Evolutionary conservation across 2,888 invertebrate species (phyloP), one percentile per base, ranked within the genome.

Genomic region (Drosophila putrida): DNA sequence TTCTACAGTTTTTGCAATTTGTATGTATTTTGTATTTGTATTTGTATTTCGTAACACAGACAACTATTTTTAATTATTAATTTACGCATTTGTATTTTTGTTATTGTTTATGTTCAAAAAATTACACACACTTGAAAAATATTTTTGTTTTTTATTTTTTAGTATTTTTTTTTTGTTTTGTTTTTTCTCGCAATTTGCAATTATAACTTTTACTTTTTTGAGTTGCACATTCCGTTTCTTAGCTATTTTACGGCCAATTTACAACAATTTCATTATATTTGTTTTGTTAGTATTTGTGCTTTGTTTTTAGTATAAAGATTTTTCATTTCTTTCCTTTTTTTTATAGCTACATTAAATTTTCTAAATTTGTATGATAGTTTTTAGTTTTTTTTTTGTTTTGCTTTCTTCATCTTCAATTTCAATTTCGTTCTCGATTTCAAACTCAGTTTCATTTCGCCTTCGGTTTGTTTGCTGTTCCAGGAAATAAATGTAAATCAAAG

Each of bases 111-210:
- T 72, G 64, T 85, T 85, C 86, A 86, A 86, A 86, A 85, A 86
- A 86, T 88, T 86, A 86, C 88, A 86, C 88, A 86, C 88, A 86
- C 65, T 88, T 86, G 88, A 88, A 88, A 85, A 86, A 86, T 88
- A 88, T 86, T 86, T 81, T 54, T 51, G 36, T 39, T 71, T 69
- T 59, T 53, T 51, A 36, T 51, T 39, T 57, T 33, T 20, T 20
- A 20, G 2, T 20, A 10, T 20, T 55, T 41, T 44, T 33, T 33
- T 36, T 54, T 55, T 35, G 31, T 54, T 55, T 35, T 55, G 41
- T 61, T 62, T 27, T 27, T 44, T 28, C 27, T 59, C 6, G 50
- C 50, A 61, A 61, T 75, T 71, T 51, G 50, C 54, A 20, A 20
- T 70, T 74, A 64, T 33, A 43, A 31, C 39, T 54, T 63, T 66